Evolutionary conservation across 2,888 invertebrate genomes (phyloP), one percentile per base, ranked within the genome.

Genomic region (Atethmia centrago): DNA sequence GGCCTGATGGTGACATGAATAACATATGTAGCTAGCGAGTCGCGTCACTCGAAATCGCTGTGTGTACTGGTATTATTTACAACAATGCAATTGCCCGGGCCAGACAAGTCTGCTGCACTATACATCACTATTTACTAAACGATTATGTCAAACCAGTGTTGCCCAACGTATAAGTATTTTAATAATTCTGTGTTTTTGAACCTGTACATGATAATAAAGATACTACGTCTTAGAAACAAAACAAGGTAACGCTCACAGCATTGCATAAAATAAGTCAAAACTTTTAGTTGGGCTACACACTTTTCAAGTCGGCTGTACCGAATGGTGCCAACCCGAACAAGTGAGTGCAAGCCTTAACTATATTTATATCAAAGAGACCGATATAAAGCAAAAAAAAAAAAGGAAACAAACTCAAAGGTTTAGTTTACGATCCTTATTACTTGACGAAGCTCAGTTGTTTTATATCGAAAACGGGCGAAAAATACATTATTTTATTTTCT

Each of bases 61-160:
- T 59, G 59, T 36, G 8, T 19, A 40, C 14, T 9, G n/a, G 12
- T 14, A n/a, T 61, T 10, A n/a, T 3, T n/a, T 61, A 5, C n/a
- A 9, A n/a, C 36, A 59, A 36, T 16, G 9, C n/a, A 10, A 40
- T 16, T 10, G n/a, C n/a, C n/a, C 1, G 19, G 19, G 25, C 3
- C 7, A 7, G 19, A 3, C 0, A 45, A 62, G 7, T 42, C 42
- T 12, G 42, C 62, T 42, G 21, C 19, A 40, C 28, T 4, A 14
- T 21, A 21, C 53, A 47, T 19, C 28, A 70, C 36, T 55, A 74
- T 28, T 42, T 21, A 58, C 16, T 71, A 56, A 56, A 28, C 7
- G 2, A 9, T 12, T 42, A 42, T 51, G 61, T 63, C 28, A 64
- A 65, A 25, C 25, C 40, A 56, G 63, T 76, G 55, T n/a, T 55